Evolutionary conservation across 2,888 invertebrate genomes (phyloP).

Genomic region (Drosophila basisetae): DNA sequence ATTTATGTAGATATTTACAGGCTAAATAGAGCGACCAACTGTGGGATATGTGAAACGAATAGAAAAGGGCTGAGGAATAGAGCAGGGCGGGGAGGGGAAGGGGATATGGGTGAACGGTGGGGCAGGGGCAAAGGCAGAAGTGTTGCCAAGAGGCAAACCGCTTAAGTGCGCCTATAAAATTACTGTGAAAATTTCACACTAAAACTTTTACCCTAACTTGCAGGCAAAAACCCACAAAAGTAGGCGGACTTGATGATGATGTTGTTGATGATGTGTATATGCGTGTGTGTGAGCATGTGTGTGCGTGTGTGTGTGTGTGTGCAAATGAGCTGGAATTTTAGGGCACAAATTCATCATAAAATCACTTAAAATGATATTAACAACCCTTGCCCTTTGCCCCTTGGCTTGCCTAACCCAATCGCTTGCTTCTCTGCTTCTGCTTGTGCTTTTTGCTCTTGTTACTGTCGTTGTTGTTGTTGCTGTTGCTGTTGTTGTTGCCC

Average conservation of each 20-base stretch:
- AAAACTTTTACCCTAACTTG: constrained; percentile 69
- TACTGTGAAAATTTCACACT: constrained; percentile 79
- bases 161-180: constrained; percentile 80
- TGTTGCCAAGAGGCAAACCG: constrained; percentile 79
- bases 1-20: constrained; percentile 6
- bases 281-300: constrained; percentile 26
- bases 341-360: constrained; percentile 84
- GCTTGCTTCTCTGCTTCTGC: not conserved
- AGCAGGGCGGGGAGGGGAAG: not conserved
- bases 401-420: constrained; percentile 5
- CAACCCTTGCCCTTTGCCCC: constrained; percentile 58
- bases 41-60: constrained; percentile 7
- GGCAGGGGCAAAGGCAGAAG: constrained; percentile 41
- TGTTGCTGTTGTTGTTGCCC: constrained; percentile 7
- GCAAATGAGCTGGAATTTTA: constrained; percentile 76
- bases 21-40: constrained; percentile 47
- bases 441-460: constrained; percentile 1
- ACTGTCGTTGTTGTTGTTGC: not conserved
- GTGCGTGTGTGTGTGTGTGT: constrained; percentile 51
- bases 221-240: constrained; percentile 56
- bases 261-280: constrained; percentile 47
- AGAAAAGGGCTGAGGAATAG: not conserved
- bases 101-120: not conserved
- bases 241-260: constrained; percentile 46
- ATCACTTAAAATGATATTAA: constrained; percentile 83